These are phyloP conservation scores for Sinocyclocheilus grahami DNA, from an alignment of 2,113 vertebrate species.

Conservation along the genomic window DNA sequence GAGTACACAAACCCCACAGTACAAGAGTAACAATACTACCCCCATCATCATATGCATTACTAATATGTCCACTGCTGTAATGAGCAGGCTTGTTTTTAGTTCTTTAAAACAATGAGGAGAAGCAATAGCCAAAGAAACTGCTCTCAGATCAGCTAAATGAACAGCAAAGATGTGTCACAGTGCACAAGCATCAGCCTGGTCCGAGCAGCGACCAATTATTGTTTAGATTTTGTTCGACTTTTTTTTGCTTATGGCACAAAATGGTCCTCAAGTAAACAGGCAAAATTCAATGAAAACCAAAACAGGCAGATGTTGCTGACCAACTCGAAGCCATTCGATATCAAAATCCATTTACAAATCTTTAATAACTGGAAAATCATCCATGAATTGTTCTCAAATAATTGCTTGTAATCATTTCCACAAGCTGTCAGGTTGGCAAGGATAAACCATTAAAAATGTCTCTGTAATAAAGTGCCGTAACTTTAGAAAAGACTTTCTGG, in stretches of 20 bases:
- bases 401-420: too few species aligned
- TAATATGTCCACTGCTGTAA: too few species aligned
- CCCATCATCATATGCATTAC: not conserved
- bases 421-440: not conserved
- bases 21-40: not conserved
- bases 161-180: slow-evolving; percentile 18
- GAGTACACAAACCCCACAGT: not conserved
- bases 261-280: not conserved
- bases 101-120: slow-evolving; percentile 2
- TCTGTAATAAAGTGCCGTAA: not conserved
- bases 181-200: slow-evolving; percentile 34
- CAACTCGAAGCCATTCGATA: not conserved
- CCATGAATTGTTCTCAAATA: too few species aligned
- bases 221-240: not conserved
- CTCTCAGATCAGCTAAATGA: slow-evolving; percentile 8
- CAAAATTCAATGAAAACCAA: not conserved
- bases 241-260: slow-evolving; percentile 16
- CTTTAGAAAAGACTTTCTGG: not conserved
- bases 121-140: slow-evolving; percentile 15
- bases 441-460: not conserved
- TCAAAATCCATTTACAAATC: not conserved
- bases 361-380: too few species aligned
- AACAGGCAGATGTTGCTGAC: not conserved
- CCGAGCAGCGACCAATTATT: slow-evolving; percentile 21
- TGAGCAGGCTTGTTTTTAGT: not conserved